Evolutionary conservation across 2,797 vertebrate species (phyloP), one percentile per base, ranked within the genome.

Genomic region (Cheirogaleus major): DNA sequence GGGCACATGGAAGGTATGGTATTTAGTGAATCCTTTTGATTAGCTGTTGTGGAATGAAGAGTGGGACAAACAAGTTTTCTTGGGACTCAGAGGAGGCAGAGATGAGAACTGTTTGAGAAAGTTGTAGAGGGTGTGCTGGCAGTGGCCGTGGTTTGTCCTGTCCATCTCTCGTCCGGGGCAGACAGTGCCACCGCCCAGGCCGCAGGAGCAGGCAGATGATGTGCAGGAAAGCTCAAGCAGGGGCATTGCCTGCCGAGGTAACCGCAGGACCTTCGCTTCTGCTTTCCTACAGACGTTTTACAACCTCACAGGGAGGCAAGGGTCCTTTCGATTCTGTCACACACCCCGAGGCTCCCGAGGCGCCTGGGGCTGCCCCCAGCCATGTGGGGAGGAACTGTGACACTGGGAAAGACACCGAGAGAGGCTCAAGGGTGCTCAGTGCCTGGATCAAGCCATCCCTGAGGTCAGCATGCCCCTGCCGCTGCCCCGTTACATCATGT

Each of bases 401-500:
- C n/a, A 11, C 50, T 6, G 8, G 55, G 76, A 20, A 63, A 81
- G 67, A 30, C 76, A 22, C 35, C 0, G 9, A 65, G 45, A 4
- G 52, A 41, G 76, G 63, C 63, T 85, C 6, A 1, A 12, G 45
- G 81, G 30, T 67, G 63, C 63, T 59, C 32, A 8, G 83, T 38
- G 61, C 25, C 85, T 30, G 85, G 22, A 12, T 57, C 86, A 5
- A 13, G 50, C 70, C 7, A 7, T n/a, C 23, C 35, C 52, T 57
- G 76, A 35, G n/a, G 23, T 17, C 35, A 25, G 35, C 76, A 14
- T 57, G 35, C 32, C 43, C 7, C 78, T 35, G 48, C 7, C 18
- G 67, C 17, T 82, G 35, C 22, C 4, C 0, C 10, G 13, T 10
- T 38, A 45, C 38, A 5, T 63, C 7, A 7, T 0, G 0, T 13